A percentile compares a stretch with the other conserved stretches of the same genome.
Evolutionary conservation across 2,797 vertebrate species (phyloP).

Genomic region (Stomatorhinus walkeri): DNA sequence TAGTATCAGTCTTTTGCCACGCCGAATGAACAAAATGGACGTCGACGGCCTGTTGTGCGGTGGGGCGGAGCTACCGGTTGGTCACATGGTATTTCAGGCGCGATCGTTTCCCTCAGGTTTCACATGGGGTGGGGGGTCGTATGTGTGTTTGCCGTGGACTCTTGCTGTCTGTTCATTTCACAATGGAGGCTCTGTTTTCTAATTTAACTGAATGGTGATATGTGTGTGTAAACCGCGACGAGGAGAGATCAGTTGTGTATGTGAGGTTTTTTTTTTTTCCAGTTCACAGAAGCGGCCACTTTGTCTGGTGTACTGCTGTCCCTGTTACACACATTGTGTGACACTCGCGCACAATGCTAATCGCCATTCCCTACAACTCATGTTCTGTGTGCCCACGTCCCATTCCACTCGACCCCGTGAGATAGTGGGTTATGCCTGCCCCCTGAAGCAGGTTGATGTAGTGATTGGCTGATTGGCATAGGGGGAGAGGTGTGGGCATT

Average conservation of each 20-base stretch:
- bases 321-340: background rate
- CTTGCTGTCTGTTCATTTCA: constrained; percentile 61
- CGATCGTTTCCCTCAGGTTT: background rate
- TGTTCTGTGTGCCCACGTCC: background rate
- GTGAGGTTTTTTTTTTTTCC: background rate
- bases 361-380: background rate
- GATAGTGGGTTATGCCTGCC: background rate
- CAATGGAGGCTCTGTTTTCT: constrained; percentile 65
- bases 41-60: background rate
- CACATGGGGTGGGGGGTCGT: background rate
- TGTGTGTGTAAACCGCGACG: constrained; percentile 50
- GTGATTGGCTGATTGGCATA: background rate
- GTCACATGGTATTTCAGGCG: background rate
- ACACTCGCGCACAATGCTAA: background rate
- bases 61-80: background rate
- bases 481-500: background rate
- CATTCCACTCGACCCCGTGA: background rate
- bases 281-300: constrained; percentile 26
- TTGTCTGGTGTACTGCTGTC: constrained; percentile 48
- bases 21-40: background rate
- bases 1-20: background rate
- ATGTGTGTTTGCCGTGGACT: constrained; percentile 26
- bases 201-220: constrained; percentile 68
- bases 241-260: constrained; percentile 46
- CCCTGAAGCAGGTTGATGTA: background rate